phyloP scores from a whole-genome alignment of 2,113 vertebrate genomes.

The Chlorodrepanis virens region DNA sequence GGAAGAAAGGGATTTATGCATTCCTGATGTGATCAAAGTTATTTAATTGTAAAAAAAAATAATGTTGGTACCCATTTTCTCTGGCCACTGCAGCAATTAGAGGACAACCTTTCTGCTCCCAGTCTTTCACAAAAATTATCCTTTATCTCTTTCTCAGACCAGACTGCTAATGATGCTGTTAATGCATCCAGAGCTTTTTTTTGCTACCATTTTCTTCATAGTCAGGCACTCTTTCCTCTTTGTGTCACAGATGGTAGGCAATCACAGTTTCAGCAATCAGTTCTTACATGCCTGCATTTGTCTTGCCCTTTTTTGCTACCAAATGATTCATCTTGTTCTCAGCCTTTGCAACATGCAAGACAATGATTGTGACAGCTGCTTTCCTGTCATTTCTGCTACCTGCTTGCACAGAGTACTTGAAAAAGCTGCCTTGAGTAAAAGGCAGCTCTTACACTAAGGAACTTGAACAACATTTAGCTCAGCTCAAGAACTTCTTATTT shows the following conservation, averaged over 20 bases:
- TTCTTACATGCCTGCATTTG: not conserved
- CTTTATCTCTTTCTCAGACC: not conserved
- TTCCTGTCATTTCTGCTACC: not conserved
- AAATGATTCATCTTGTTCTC: not conserved
- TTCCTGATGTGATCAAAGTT: not conserved
- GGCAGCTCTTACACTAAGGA: not conserved
- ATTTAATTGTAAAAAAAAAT: not conserved
- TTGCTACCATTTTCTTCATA: not conserved
- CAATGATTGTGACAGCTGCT: not conserved
- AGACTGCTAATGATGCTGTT: not conserved
- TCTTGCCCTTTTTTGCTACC: not conserved
- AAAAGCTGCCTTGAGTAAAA: not conserved
- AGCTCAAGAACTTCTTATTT: not conserved
- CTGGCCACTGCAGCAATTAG: not conserved
- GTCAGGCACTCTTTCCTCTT: not conserved
- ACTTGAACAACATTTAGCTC: not conserved
- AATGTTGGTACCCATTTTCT: not conserved
- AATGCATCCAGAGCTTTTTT: not conserved
- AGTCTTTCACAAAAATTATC: not conserved
- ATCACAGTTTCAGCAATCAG: slow-evolving; percentile 19
- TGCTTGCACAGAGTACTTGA: not conserved
- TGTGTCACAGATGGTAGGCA: not conserved
- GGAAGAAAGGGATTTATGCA: not conserved
- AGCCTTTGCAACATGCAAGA: not conserved
- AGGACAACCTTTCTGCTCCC: not conserved